These are phyloP conservation scores for Aspidiotus destructor DNA, from an alignment of 2,888 invertebrate genomes.

Conservation along the genomic window DNA sequence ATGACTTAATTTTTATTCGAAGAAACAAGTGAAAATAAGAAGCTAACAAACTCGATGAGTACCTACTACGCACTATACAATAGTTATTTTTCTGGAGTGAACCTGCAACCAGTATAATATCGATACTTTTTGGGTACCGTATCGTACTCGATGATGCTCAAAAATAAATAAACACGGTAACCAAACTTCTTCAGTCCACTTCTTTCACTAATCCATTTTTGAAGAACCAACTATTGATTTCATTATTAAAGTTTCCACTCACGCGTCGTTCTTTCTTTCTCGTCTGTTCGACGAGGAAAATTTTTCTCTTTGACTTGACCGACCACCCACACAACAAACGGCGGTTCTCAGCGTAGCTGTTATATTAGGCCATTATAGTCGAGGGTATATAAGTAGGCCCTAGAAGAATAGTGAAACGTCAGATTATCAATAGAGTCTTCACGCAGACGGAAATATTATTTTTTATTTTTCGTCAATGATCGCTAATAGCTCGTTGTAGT, in stretches of 20 bases:
- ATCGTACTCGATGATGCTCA: neutral
- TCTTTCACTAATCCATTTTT: neutral
- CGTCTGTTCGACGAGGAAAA: neutral
- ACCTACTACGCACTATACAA: too few relatives aligned
- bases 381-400: conserved; percentile 21
- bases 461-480: conserved; percentile 21
- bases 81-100: too few relatives aligned
- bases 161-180: neutral
- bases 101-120: too few relatives aligned
- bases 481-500: conserved; percentile 19
- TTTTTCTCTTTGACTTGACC: conserved; percentile 6
- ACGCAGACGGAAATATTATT: conserved; percentile 19
- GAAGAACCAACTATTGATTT: neutral
- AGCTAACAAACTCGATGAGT: too few relatives aligned
- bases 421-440: conserved; percentile 24
- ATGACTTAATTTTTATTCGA: too few relatives aligned
- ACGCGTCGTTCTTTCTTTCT: neutral
- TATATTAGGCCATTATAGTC: conserved; percentile 27
- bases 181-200: neutral
- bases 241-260: neutral
- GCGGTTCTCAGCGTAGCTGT: conserved; percentile 22
- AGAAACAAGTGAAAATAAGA: too few relatives aligned
- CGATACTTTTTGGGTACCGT: neutral
- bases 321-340: conserved; percentile 25
- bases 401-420: conserved; percentile 23